Evolutionary conservation across 1,140 invertebrate genomes (phyloP).

Genomic region (Aradophagus sp.): DNA sequence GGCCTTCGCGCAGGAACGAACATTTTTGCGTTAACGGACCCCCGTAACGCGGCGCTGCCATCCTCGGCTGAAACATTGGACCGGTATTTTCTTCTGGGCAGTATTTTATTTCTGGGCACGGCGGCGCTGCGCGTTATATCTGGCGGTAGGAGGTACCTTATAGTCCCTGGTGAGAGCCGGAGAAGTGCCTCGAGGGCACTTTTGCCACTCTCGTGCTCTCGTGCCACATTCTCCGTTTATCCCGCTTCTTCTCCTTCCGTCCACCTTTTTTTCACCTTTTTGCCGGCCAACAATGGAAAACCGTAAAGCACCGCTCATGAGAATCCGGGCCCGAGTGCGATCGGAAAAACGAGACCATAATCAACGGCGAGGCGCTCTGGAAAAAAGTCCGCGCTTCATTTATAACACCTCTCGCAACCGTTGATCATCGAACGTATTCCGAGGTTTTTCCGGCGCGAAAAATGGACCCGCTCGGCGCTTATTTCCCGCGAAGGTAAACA

Average conservation of each 20-base stretch:
- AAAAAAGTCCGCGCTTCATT: constrained; percentile 40
- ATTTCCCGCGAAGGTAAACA: constrained; percentile 16
- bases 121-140: constrained; percentile 57
- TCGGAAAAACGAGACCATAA: constrained; percentile 41
- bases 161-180: constrained; percentile 52
- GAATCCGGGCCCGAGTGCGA: constrained; percentile 23
- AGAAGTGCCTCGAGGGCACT: constrained; percentile 66
- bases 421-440: constrained; percentile 35
- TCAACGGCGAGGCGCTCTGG: constrained; percentile 26
- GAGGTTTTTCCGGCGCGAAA: too few species aligned
- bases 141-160: constrained; percentile 58
- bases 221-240: constrained; percentile 55
- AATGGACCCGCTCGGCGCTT: too few species aligned
- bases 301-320: too few species aligned
- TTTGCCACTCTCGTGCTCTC: constrained; percentile 64
- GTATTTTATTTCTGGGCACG: constrained; percentile 62
- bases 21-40: constrained; percentile 51
- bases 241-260: constrained; percentile 35
- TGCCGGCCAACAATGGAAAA: too few species aligned
- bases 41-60: constrained; percentile 59
- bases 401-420: constrained; percentile 40
- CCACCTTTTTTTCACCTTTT: too few species aligned
- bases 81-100: constrained; percentile 66
- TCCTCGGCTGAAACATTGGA: constrained; percentile 62
- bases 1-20: constrained; percentile 10